Base-by-base conservation (phyloP, 2,797 vertebrate genomes). In the Gymnothorax reevesii region DNA sequence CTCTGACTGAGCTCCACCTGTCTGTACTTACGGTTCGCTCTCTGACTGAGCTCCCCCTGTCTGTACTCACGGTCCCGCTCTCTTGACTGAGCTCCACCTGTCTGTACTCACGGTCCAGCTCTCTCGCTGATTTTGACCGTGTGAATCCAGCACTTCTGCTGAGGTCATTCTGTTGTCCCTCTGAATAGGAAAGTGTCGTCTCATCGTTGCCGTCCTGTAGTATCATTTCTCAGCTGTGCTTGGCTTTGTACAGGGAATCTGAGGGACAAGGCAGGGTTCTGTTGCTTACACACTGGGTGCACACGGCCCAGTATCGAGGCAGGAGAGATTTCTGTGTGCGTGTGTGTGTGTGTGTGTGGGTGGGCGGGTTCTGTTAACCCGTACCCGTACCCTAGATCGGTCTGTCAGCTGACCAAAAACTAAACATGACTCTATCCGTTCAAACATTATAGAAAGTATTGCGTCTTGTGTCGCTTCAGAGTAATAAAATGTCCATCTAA, bases 221-320 rank as follows among this genome's bases (percentile, higher is more conserved):
- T 95, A 93, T 93, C 92, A 94, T 95, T 94, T 92, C 86, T 88
- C 89, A 92, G 91, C 93, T 92, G 93, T 71, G 22, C 88, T 82
- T 79, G 88, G 79, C 86, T 57, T 89, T 83, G 89, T 88, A 42
- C 33, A 90, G 90, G 57, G 55, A 82, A 25, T 10, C 25, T 13
- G 80, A 55, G 80, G 54, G 73, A 88, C 91, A 88, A 88, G 84
- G 42, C 80, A 59, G 90, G 91, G 85, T 57, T 88, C 83, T 84
- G 33, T 12, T 3, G 8, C 4, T 89, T 62, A 20, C 85, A 85
- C 13, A 15, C 88, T 79, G 52, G 22, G 52, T 5, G 42, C 49
- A 59, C 7, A 33, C 17, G 20, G 59, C 13, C 27, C 59, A 17
- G 27, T 49, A 33, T n/a, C 7, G n/a, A 15, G 33, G 17, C 33